phyloP scores from a whole-genome alignment of 1,140 invertebrate species.

The Calliopsis andreniformis region DNA sequence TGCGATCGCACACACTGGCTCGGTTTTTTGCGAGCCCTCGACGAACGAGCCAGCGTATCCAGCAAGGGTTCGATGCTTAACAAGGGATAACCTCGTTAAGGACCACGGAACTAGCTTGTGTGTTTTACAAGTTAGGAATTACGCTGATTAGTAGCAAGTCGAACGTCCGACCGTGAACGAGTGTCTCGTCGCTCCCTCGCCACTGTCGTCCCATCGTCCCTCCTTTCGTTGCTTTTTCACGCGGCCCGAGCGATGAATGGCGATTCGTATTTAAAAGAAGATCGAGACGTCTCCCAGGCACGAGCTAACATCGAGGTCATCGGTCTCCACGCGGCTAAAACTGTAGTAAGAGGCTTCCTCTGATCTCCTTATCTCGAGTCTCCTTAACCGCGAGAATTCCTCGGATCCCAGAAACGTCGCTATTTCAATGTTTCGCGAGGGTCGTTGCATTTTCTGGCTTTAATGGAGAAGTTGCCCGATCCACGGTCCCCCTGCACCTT shows the following conservation, averaged over 20 bases:
- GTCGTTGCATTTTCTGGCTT: background rate
- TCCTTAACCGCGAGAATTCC: background rate
- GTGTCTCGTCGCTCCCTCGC: slow-evolving; percentile 27
- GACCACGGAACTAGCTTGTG: slow-evolving; percentile 76
- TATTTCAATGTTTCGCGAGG: background rate
- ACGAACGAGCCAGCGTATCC: slow-evolving; percentile 35
- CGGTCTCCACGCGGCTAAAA: too few relatives aligned
- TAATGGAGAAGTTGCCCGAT: slow-evolving; percentile 15
- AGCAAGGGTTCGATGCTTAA: slow-evolving; percentile 79
- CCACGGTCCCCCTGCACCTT: slow-evolving; percentile 4
- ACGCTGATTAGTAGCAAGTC: slow-evolving; percentile 79
- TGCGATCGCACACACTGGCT: slow-evolving; percentile 16
- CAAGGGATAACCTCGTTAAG: slow-evolving; percentile 81
- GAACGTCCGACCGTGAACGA: slow-evolving; percentile 55
- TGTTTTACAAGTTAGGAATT: slow-evolving; percentile 82
- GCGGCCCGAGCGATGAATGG: too few relatives aligned
- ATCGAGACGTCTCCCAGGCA: too few relatives aligned
- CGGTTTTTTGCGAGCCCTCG: slow-evolving; percentile 41
- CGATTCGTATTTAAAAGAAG: too few relatives aligned
- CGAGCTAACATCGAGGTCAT: too few relatives aligned
- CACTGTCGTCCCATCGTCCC: background rate
- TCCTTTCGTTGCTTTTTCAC: background rate
- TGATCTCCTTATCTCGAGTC: background rate
- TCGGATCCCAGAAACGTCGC: background rate
- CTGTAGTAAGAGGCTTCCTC: too few relatives aligned